Percentiles rank a stretch among this genome's conserved stretches.
These are phyloP conservation scores for Ptyas mucosa DNA, from an alignment of 2,113 vertebrate species.

Conservation along the genomic window DNA sequence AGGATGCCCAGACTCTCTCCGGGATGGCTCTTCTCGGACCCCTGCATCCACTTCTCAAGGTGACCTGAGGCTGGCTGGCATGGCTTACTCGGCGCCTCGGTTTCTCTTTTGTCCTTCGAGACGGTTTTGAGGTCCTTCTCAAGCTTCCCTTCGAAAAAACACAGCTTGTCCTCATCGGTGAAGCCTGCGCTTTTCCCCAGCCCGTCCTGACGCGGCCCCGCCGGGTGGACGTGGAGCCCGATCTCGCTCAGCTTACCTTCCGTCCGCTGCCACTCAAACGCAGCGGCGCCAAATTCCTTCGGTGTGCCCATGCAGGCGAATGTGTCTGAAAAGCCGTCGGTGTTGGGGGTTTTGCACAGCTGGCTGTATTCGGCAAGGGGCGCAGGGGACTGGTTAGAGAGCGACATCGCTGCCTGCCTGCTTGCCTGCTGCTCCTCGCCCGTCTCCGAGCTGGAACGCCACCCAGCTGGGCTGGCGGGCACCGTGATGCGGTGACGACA, in stretches of 20 bases:
- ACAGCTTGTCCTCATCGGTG: constrained; percentile 89
- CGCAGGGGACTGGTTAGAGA: constrained; percentile 79
- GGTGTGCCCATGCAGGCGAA: constrained; percentile 61
- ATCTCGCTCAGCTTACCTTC: constrained; percentile 77
- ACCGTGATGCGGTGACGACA: constrained; percentile 67
- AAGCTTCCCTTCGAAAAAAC: constrained; percentile 79
- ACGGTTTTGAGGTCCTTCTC: constrained; percentile 77
- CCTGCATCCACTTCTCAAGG: constrained; percentile 70
- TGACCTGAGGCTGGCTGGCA: constrained; percentile 65
- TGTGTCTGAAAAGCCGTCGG: constrained; percentile 56
- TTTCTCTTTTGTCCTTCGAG: constrained; percentile 65
- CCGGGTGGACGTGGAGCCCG: constrained; percentile 69
- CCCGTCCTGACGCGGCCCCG: constrained; percentile 67
- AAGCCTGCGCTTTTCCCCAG: constrained; percentile 73
- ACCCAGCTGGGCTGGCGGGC: constrained; percentile 66
- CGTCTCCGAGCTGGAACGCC: constrained; percentile 52
- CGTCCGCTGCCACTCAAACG: constrained; percentile 87
- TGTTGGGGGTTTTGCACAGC: constrained; percentile 73
- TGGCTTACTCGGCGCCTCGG: constrained; percentile 58
- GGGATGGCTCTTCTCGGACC: constrained; percentile 43
- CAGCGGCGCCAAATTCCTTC: constrained; percentile 66
- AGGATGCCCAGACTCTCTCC: constrained; percentile 52
- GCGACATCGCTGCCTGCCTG: constrained; percentile 69
- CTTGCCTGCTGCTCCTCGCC: constrained; percentile 36
- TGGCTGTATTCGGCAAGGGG: constrained; percentile 76